Conservation (phyloP, 2,113 vertebrate species). For the Athene noctua region DNA sequence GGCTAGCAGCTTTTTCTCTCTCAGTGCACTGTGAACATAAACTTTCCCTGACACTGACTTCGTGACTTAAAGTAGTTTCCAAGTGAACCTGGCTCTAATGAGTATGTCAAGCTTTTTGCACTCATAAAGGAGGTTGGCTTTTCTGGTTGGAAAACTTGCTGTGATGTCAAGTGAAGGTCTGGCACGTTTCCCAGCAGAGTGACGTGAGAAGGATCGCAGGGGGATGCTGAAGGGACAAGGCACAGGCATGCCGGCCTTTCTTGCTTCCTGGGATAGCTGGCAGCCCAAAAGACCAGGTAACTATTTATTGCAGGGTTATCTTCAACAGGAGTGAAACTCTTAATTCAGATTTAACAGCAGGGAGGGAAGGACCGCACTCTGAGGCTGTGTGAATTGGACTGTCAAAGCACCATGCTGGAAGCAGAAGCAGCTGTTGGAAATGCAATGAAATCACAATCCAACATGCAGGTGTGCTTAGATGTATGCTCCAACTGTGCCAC, state of each 20-base stretch:
- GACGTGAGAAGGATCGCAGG: background rate
- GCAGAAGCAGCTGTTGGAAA: background rate
- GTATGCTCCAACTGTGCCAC: background rate
- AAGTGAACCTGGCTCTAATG: background rate
- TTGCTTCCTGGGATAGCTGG: background rate
- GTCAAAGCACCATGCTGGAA: background rate
- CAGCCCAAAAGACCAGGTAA: background rate
- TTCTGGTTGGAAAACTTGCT: background rate
- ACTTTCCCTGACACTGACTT: background rate
- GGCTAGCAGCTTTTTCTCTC: background rate
- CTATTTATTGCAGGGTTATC: background rate
- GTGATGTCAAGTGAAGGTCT: background rate
- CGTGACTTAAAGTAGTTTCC: background rate
- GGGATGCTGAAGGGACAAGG: background rate
- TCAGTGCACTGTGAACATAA: background rate
- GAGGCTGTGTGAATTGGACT: background rate
- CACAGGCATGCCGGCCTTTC: accelerated
- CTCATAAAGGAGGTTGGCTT: background rate
- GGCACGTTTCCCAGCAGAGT: accelerated
- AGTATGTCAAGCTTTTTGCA: background rate
- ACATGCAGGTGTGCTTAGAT: background rate
- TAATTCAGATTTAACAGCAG: background rate
- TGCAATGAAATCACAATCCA: background rate
- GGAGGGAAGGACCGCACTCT: background rate
- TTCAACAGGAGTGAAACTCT: background rate